A percentile compares a stretch with the other conserved stretches of the same genome.
These are phyloP conservation scores for Ctenodactylus gundi DNA, from an alignment of 2,113 vertebrate genomes.

Conservation along the genomic window DNA sequence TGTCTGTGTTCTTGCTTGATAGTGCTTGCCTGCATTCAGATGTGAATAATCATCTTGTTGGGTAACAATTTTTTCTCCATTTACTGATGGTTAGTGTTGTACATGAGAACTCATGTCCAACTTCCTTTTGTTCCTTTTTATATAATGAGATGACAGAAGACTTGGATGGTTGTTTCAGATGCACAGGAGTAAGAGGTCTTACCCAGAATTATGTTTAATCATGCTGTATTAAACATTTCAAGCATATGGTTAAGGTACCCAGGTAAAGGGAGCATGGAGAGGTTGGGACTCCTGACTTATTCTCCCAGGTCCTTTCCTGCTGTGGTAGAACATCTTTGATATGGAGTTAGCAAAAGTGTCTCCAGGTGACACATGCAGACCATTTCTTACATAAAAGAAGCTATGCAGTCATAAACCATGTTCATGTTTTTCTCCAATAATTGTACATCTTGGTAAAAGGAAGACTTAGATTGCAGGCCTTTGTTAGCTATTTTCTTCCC, in stretches of 20 bases:
- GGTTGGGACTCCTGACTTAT: no score
- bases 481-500: not conserved
- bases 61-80: not conserved
- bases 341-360: not conserved
- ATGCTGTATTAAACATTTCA: not conserved
- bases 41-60: not conserved
- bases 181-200: not conserved
- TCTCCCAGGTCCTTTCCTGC: not conserved
- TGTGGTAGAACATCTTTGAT: not conserved
- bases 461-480: not conserved
- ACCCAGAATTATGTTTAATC: not conserved
- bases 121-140: slow-evolving; percentile 14
- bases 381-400: not conserved
- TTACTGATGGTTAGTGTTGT: not conserved
- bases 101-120: not conserved
- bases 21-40: not conserved
- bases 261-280: not conserved
- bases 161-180: not conserved
- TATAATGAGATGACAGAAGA: not conserved
- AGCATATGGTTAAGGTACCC: not conserved
- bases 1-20: not conserved
- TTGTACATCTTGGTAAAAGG: not conserved
- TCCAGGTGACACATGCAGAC: not conserved
- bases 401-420: not conserved
- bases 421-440: not conserved